phyloP scores from a whole-genome alignment of 2,888 invertebrate species.

The Lapara coniferarum region DNA sequence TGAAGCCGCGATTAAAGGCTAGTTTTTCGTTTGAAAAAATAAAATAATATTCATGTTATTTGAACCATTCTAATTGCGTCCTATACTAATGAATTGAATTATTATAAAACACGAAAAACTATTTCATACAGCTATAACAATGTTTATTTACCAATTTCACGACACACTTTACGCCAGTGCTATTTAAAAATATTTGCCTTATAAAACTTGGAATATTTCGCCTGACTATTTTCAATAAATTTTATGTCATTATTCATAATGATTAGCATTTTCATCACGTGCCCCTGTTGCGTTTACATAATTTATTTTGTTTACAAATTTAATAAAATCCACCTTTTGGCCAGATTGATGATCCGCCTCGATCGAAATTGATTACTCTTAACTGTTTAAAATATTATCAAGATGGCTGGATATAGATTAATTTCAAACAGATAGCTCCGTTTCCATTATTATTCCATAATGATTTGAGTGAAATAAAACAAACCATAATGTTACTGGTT shows the following conservation, averaged over 20 bases:
- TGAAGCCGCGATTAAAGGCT: too few relatives aligned
- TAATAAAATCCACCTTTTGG: not conserved
- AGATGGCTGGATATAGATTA: not conserved
- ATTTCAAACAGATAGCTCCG: not conserved
- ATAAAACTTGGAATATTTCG: not conserved
- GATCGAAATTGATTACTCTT: not conserved
- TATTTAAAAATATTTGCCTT: not conserved
- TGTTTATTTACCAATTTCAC: too few relatives aligned
- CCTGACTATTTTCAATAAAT: not conserved
- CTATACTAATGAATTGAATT: too few relatives aligned
- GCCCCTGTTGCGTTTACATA: not conserved
- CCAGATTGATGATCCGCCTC: not conserved
- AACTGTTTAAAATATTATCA: not conserved
- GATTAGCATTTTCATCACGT: conserved; percentile 22
- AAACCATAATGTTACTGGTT: too few relatives aligned
- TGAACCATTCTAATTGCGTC: too few relatives aligned
- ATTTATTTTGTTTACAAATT: conserved; percentile 16
- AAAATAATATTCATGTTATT: too few relatives aligned
- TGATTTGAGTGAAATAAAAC: not conserved
- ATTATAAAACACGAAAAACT: too few relatives aligned
- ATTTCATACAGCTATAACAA: too few relatives aligned
- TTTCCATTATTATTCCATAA: not conserved
- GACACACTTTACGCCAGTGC: not conserved
- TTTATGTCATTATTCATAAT: conserved; percentile 21
- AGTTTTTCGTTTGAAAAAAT: too few relatives aligned